Percentiles rank a stretch among this genome's conserved stretches.
Evolutionary conservation across 2,113 vertebrate species (phyloP).

Genomic region (Gambusia affinis): DNA sequence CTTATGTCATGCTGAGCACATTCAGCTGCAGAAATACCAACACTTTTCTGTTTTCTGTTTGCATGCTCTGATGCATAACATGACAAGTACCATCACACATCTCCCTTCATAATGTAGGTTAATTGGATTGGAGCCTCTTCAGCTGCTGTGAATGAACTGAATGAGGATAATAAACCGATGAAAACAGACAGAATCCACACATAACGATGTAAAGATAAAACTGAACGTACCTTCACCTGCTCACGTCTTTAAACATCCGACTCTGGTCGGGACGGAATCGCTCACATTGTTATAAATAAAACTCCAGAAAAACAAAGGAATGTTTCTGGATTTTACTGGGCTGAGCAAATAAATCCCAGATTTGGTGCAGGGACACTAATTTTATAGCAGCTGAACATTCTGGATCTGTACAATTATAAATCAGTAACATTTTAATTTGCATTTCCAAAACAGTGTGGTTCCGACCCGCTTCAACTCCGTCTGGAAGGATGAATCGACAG

Average conservation of each 20-base stretch:
- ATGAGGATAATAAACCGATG: slow-evolving; percentile 16
- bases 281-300: background rate
- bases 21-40: background rate
- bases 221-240: background rate
- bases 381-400: background rate
- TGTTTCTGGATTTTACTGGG: background rate
- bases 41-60: slow-evolving; percentile 6
- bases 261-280: background rate
- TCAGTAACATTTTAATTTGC: no score
- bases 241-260: background rate
- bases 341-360: background rate
- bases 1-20: slow-evolving; percentile 6
- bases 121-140: slow-evolving; percentile 40
- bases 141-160: slow-evolving; percentile 29
- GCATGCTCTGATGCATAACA: slow-evolving; percentile 4
- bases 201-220: background rate
- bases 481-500: no score
- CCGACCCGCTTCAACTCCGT: no score
- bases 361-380: no score
- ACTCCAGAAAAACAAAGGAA: background rate
- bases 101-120: slow-evolving; percentile 19
- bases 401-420: no score
- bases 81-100: slow-evolving; percentile 3
- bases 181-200: background rate
- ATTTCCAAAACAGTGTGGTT: no score